A percentile compares a stretch with the other conserved stretches of the same genome.
Evolutionary conservation across 2,113 vertebrate genomes (phyloP).

Genomic region (Hydrochoerus hydrochaeris): DNA sequence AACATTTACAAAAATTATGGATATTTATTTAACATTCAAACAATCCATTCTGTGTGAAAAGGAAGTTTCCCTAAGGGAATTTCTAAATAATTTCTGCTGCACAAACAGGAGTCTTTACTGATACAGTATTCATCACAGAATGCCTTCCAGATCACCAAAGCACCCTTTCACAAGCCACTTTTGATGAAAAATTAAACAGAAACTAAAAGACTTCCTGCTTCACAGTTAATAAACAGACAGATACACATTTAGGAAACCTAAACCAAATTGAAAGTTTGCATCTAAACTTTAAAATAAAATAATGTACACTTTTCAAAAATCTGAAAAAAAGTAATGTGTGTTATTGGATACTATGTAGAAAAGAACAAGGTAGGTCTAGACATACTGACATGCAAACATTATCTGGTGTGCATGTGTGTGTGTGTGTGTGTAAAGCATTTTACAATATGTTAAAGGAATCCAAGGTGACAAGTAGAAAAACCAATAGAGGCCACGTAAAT

Average conservation of each 20-base stretch:
- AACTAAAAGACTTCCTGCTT: constrained; percentile 66
- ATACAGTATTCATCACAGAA: background rate
- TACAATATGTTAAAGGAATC: background rate
- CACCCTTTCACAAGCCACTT: constrained; percentile 22
- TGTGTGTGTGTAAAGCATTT: background rate
- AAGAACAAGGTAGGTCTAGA: background rate
- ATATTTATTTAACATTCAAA: constrained; percentile 53
- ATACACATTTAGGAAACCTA: background rate
- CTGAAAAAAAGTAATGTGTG: background rate
- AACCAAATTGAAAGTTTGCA: constrained; percentile 34
- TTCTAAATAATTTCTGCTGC: constrained; percentile 60
- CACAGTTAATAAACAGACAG: constrained; percentile 48
- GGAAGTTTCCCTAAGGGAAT: constrained; percentile 23
- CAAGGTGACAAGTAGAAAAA: background rate
- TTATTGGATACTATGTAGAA: background rate
- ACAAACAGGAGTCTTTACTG: constrained; percentile 44
- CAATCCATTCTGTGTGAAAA: constrained; percentile 45
- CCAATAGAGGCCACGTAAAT: background rate
- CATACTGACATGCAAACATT: background rate
- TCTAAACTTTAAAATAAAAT: constrained; percentile 53
- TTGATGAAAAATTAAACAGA: constrained; percentile 78
- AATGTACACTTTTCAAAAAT: constrained; percentile 19
- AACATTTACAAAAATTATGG: constrained; percentile 30
- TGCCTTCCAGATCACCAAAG: background rate
- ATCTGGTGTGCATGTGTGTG: background rate